These are phyloP conservation scores for Tragelaphus strepsiceros DNA, from an alignment of 2,113 vertebrate species.

Conservation along the genomic window DNA sequence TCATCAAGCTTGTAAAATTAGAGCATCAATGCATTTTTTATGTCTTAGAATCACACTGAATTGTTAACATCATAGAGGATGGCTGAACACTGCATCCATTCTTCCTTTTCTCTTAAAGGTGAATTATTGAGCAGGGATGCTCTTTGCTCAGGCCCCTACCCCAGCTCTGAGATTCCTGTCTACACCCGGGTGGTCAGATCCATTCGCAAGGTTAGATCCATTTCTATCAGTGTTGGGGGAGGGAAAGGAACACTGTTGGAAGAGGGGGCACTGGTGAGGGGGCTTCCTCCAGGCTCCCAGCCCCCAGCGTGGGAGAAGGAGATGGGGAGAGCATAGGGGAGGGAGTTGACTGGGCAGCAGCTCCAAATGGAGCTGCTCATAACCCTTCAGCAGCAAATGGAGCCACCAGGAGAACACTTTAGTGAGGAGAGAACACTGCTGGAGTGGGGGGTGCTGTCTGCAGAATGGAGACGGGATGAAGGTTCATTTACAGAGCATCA, in stretches of 20 bases:
- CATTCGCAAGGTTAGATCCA: not conserved
- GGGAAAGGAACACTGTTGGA: not conserved
- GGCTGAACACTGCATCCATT: not conserved
- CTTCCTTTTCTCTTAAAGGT: not conserved
- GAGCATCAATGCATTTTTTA: not conserved
- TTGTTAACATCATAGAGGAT: not conserved
- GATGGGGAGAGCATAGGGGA: fast-evolving
- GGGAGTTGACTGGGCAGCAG: not conserved
- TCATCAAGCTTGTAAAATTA: not conserved
- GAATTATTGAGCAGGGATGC: not conserved
- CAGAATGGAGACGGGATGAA: not conserved
- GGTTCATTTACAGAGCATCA: not conserved
- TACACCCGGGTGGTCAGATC: not conserved
- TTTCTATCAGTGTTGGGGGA: not conserved
- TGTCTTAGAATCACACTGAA: not conserved
- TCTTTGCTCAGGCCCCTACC: not conserved
- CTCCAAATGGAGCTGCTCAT: not conserved
- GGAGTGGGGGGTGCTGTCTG: not conserved
- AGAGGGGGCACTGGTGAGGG: not conserved
- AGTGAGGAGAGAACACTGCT: not conserved
- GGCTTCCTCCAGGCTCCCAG: not conserved
- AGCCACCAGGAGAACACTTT: not conserved
- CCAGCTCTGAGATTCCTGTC: not conserved
- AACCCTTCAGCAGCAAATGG: not conserved
- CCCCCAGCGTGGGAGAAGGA: too few relatives aligned